phyloP scores from a whole-genome alignment of 2,797 vertebrate genomes.

The Chelidonichthys spinosus region DNA sequence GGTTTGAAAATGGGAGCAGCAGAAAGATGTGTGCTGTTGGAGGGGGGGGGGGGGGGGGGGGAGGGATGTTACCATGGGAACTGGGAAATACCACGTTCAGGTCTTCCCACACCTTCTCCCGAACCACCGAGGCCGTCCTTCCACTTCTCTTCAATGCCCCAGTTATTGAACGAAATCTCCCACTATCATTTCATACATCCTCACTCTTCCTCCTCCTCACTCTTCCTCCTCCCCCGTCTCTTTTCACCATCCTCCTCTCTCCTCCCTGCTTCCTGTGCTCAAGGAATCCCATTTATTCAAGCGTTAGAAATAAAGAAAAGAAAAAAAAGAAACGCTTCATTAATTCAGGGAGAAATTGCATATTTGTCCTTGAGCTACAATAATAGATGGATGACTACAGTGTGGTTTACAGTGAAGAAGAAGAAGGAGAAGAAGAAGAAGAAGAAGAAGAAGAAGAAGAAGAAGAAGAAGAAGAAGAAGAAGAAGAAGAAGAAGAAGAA shows the following conservation, averaged over 20 bases:
- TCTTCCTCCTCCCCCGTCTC: background rate
- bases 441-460: too few species aligned
- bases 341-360: slow-evolving; percentile 49
- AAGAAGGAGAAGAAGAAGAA: slow-evolving; percentile 7
- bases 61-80: slow-evolving; percentile 84
- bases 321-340: slow-evolving; percentile 35
- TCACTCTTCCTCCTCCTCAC: background rate
- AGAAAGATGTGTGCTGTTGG: slow-evolving; percentile 31
- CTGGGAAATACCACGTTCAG: slow-evolving; percentile 79
- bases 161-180: slow-evolving; percentile 19
- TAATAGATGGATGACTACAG: slow-evolving; percentile 48
- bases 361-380: slow-evolving; percentile 47
- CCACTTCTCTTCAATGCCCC: slow-evolving; percentile 34
- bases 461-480: too few species aligned
- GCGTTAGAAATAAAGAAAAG: background rate
- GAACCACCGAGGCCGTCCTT: slow-evolving; percentile 22
- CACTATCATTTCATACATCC: background rate
- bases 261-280: slow-evolving; percentile 8
- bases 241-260: background rate
- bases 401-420: slow-evolving; percentile 19
- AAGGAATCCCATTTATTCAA: slow-evolving; percentile 54
- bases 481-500: too few species aligned
- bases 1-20: slow-evolving; percentile 56
- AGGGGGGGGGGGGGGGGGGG: background rate
- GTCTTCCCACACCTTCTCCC: slow-evolving; percentile 50